phyloP scores from a whole-genome alignment of 2,888 invertebrate genomes.

The Drosophila mimica region DNA sequence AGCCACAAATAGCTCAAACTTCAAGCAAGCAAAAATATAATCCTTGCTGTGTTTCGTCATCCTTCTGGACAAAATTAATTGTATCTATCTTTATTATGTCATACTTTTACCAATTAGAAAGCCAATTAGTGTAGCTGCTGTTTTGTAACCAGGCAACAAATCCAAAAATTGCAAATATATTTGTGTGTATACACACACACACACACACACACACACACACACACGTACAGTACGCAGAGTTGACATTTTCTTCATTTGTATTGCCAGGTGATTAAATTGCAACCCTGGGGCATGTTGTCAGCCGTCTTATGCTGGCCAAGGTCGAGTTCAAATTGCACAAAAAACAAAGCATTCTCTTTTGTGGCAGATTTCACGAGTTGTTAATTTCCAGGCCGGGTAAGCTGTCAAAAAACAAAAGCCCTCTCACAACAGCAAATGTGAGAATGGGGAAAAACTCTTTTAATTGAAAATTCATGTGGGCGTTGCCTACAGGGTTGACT shows the following conservation, averaged over 20 bases:
- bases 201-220: background rate
- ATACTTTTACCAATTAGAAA: conserved; percentile 41
- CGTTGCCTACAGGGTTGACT: conserved; percentile 4
- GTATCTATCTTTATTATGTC: background rate
- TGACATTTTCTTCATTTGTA: conserved; percentile 18
- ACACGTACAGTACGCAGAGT: background rate
- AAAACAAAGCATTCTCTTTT: conserved; percentile 66
- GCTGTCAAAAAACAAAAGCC: conserved; percentile 41
- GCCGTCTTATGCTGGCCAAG: conserved; percentile 47
- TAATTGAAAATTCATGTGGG: conserved; percentile 73
- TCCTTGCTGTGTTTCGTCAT: background rate
- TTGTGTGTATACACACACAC: background rate
- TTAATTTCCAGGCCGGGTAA: conserved; percentile 63
- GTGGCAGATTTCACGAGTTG: conserved; percentile 68
- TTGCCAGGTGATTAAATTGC: conserved; percentile 71
- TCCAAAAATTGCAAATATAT: conserved; percentile 8
- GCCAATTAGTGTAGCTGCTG: conserved; percentile 33
- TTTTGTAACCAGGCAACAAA: conserved; percentile 38
- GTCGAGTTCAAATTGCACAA: conserved; percentile 38
- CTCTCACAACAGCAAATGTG: conserved; percentile 15
- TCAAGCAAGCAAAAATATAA: background rate
- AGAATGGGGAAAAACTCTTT: conserved; percentile 52
- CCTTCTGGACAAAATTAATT: conserved; percentile 5
- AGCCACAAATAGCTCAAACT: background rate
- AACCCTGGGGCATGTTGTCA: conserved; percentile 52